Percentiles rank a stretch among this genome's conserved stretches.
Evolutionary conservation across 2,797 vertebrate species (phyloP).

Genomic region (Bucorvus abyssinicus): DNA sequence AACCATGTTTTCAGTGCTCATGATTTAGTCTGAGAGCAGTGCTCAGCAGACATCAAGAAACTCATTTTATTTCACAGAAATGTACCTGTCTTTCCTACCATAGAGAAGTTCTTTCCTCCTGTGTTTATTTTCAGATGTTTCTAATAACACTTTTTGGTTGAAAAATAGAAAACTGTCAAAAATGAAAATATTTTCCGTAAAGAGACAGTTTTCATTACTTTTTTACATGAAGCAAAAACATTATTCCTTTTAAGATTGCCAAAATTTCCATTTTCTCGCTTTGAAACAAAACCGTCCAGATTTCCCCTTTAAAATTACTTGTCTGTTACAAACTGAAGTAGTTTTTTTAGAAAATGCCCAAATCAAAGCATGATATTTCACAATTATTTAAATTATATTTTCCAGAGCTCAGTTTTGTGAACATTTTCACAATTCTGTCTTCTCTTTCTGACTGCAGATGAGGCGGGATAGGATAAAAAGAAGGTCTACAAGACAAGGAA

Average conservation of each 20-base stretch:
- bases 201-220: slow-evolving; percentile 33
- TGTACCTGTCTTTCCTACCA: slow-evolving; percentile 44
- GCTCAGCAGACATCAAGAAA: not conserved
- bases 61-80: not conserved
- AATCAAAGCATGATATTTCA: slow-evolving; percentile 28
- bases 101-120: not conserved
- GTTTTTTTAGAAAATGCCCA: not conserved
- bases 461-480: not conserved
- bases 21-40: not conserved
- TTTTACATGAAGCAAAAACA: slow-evolving; percentile 21
- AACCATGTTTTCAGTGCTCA: not conserved
- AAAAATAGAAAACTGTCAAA: slow-evolving; percentile 58
- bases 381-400: slow-evolving; percentile 39
- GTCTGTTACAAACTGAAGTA: slow-evolving; percentile 22
- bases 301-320: slow-evolving; percentile 36
- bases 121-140: slow-evolving; percentile 50
- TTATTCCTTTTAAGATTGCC: slow-evolving; percentile 44
- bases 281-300: slow-evolving; percentile 56
- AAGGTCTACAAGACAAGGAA: not conserved
- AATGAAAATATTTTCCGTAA: slow-evolving; percentile 57
- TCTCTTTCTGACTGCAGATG: not conserved
- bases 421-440: not conserved
- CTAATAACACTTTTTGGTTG: slow-evolving; percentile 39
- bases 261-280: slow-evolving; percentile 56
- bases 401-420: not conserved